Percentiles rank a stretch among this genome's conserved stretches.
These are phyloP conservation scores for Augochlorella aurata DNA, from an alignment of 2,888 invertebrate species.

Conservation along the genomic window DNA sequence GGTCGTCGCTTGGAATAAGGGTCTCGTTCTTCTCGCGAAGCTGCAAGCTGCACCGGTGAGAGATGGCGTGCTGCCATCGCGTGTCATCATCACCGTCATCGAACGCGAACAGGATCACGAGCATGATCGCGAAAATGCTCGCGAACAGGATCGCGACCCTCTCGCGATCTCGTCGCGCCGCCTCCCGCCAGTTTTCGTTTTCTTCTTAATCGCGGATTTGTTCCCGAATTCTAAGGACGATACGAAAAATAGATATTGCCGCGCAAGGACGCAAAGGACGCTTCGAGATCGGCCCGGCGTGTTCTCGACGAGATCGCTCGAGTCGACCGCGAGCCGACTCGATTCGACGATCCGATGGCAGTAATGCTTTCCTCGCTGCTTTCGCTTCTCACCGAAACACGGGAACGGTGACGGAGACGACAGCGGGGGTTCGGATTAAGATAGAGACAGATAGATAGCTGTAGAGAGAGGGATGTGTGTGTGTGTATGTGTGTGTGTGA, in stretches of 20 bases:
- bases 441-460: not conserved
- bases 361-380: slow-evolving; percentile 15
- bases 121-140: not conserved
- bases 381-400: slow-evolving; percentile 7
- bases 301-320: slow-evolving; percentile 7
- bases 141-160: not conserved
- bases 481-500: too few relatives aligned
- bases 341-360: not conserved
- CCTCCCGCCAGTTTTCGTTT: not conserved
- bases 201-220: slow-evolving; percentile 26
- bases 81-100: not conserved
- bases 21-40: not conserved
- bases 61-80: not conserved
- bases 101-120: not conserved
- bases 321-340: not conserved
- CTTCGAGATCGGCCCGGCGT: slow-evolving; percentile 21
- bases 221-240: slow-evolving; percentile 32
- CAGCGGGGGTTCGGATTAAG: not conserved
- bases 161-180: slow-evolving; percentile 15
- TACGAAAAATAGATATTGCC: slow-evolving; percentile 42
- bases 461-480: too few relatives aligned
- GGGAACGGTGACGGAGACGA: slow-evolving; percentile 2
- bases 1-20: too few relatives aligned
- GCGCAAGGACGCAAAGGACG: slow-evolving; percentile 21
- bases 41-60: too few relatives aligned